Evolutionary conservation across 2,888 invertebrate genomes (phyloP), one percentile per base, ranked within the genome.

Genomic region (Chrysodeixis includens): DNA sequence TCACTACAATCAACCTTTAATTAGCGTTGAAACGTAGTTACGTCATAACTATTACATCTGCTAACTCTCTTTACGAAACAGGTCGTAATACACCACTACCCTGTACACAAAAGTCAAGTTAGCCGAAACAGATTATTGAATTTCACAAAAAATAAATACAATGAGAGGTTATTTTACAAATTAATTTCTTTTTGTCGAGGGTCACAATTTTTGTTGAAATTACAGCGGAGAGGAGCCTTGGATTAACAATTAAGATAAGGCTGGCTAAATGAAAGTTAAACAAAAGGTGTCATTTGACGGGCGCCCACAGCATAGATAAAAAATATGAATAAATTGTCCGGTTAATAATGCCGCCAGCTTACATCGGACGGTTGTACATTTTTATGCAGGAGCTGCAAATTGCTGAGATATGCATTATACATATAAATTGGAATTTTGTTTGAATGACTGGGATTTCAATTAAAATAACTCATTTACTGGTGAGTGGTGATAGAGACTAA

Each of bases 211-310:
- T 75, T 75, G 61, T 60, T 67, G 72, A 71, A 76, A 78, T 67
- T 71, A 69, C 67, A 60, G 52, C 49, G 53, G 51, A 18, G 57
- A 22, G 56, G 59, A 68, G 30, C 69, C 67, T 78, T 76, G 74
- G 81, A 81, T 81, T 72, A 74, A 69, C 79, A 81, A 82, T 81
- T 81, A 81, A 81, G 81, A 81, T 82, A 71, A 74, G 64, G 58
- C 30, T 49, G 56, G 55, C 67, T 62, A 74, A 81, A 82, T 82
- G 79, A 82, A 81, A 80, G 63, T 74, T 71, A 81, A 81, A 81
- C 81, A 81, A 81, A 80, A 81, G 74, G 74, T 69, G 62, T 63
- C 72, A 62, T 71, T 69, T 69, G 65, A 74, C 67, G 61, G 66
- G 30, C 68, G 59, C 65, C 40, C 69, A 35, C 52, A 55, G 49